These are phyloP conservation scores for Drosophila bipectinata DNA, from an alignment of 1,140 invertebrate species.

Conservation along the genomic window DNA sequence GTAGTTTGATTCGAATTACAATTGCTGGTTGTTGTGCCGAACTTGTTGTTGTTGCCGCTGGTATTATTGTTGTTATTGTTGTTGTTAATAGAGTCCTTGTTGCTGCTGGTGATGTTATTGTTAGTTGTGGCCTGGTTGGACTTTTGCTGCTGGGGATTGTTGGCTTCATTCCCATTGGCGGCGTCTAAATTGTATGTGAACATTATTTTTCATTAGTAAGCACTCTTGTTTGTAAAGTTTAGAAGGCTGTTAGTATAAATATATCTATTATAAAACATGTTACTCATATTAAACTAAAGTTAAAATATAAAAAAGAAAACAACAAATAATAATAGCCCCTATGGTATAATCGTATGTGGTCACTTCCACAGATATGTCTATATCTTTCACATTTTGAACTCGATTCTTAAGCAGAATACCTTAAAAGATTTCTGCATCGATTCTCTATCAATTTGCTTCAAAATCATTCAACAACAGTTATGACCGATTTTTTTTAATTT, in stretches of 20 bases:
- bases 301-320: too few species aligned
- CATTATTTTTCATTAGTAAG: constrained; percentile 7
- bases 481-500: too few species aligned
- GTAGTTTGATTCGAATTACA: constrained; percentile 84
- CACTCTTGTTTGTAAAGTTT: neutral
- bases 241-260: neutral
- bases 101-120: constrained; percentile 47
- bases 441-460: too few species aligned
- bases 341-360: too few species aligned
- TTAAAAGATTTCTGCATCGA: too few species aligned
- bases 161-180: constrained; percentile 43
- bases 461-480: too few species aligned
- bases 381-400: too few species aligned
- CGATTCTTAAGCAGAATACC: too few species aligned
- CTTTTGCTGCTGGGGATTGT: constrained; percentile 33
- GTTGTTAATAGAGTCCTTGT: constrained; percentile 44
- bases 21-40: constrained; percentile 43
- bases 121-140: constrained; percentile 43
- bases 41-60: constrained; percentile 46
- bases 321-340: too few species aligned
- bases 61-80: constrained; percentile 55
- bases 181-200: constrained; percentile 25
- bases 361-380: too few species aligned
- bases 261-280: neutral
- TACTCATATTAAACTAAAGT: too few species aligned